Evolutionary conservation across 2,888 invertebrate genomes (phyloP).

Genomic region (Cheilosia pagana): DNA sequence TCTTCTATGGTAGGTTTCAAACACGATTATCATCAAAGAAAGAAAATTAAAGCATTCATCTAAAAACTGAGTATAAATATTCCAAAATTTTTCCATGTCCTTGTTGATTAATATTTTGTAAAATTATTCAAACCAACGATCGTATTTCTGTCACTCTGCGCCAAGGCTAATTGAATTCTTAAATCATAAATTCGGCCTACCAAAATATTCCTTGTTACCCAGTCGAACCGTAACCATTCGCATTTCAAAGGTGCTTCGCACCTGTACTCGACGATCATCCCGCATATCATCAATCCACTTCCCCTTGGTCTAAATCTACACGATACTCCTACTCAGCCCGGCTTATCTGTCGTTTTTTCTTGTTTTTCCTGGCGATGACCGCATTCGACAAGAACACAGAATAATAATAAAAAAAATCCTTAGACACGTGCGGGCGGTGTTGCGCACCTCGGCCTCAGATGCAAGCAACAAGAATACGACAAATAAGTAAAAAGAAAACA

Average conservation of each 20-base stretch:
- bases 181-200: slow-evolving; percentile 14
- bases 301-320: slow-evolving; percentile 30
- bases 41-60: too few species aligned
- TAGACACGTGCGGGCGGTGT: slow-evolving; percentile 61
- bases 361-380: not conserved
- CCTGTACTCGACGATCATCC: slow-evolving; percentile 64
- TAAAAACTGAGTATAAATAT: not conserved
- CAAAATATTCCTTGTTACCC: slow-evolving; percentile 7
- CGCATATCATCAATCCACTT: slow-evolving; percentile 57
- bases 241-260: slow-evolving; percentile 38
- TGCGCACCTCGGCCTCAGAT: slow-evolving; percentile 35
- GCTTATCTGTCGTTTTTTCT: not conserved
- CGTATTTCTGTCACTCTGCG: not conserved
- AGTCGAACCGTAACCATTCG: not conserved
- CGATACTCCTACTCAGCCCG: slow-evolving; percentile 2
- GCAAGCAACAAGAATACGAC: slow-evolving; percentile 21
- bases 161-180: slow-evolving; percentile 21
- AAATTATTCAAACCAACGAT: not conserved
- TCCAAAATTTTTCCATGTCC: not conserved
- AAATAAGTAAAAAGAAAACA: slow-evolving; percentile 47
- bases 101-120: not conserved
- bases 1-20: too few species aligned
- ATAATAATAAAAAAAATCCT: slow-evolving; percentile 2
- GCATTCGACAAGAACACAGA: not conserved
- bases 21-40: too few species aligned